Evolutionary conservation across 1,140 invertebrate genomes (phyloP), one percentile per base, ranked within the genome.

Genomic region (Drosophila tani): DNA sequence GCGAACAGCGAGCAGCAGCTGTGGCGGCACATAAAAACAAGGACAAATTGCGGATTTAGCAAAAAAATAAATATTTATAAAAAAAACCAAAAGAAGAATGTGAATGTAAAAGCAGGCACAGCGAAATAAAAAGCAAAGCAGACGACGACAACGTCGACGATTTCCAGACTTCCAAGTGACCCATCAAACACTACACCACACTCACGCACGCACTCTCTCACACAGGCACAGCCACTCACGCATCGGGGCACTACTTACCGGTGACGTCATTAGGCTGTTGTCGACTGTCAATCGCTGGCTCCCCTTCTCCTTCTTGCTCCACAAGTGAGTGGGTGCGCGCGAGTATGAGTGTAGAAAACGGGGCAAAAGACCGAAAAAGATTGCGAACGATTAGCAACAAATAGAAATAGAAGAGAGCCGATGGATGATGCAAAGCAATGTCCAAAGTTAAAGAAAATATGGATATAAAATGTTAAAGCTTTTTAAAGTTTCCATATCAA

Each of bases 41-140:
- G 82, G 67, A 84, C 82, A 85, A 85, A 85, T 77, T 84, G 82
- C 71, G 62, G 67, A 84, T 81, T 84, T 77, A 81, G 66, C 77
- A 81, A 68, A 71, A 67, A 38, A 21, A 2, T 14, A 55, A 15
- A 55, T 32, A 32, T 32, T 8, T 6, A 11, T n/a, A 35, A 27
- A 14, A 32, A 12, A 38, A 12, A 38, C 3, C 14, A 38, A 53
- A 40, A 40, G 40, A 56, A 71, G 58, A 84, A 84, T 83, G 81
- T 84, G 71, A 83, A 79, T 75, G 81, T 82, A 75, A 82, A 68
- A 67, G 68, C 67, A 47, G 32, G 58, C 50, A 68, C 79, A 78
- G 41, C 35, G 62, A 77, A 75, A 56, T 69, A 73, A 79, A 79
- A 64, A 58, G 47, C 59, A 62, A 73, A 77, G 57, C 79, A 81